A percentile compares a stretch with the other conserved stretches of the same genome.
phyloP scores from a whole-genome alignment of 2,797 vertebrate genomes.

The Borostomias antarcticus region DNA sequence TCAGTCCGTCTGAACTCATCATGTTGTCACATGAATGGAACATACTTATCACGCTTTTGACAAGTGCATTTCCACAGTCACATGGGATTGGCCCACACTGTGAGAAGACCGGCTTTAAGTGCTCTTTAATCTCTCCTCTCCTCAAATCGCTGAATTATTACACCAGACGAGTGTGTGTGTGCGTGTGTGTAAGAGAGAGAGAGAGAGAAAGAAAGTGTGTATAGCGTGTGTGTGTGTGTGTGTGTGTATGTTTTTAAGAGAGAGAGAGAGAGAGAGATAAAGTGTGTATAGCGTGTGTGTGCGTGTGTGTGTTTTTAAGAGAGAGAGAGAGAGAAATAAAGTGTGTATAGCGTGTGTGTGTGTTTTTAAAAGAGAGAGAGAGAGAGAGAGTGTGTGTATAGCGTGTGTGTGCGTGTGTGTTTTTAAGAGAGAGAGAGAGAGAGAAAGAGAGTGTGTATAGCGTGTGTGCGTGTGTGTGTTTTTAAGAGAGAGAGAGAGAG shows the following conservation, averaged over 20 bases:
- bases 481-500: not conserved
- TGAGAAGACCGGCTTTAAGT: constrained; percentile 49
- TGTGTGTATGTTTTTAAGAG: constrained; percentile 11
- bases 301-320: not conserved
- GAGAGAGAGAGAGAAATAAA: not conserved
- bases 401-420: not conserved
- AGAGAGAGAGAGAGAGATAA: not conserved
- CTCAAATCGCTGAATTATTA: constrained; percentile 57
- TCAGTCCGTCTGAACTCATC: constrained; percentile 41
- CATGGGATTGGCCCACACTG: constrained; percentile 39
- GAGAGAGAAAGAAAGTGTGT: too few species aligned
- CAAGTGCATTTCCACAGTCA: constrained; percentile 56
- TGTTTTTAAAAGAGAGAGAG: constrained; percentile 1
- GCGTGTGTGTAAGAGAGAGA: not conserved
- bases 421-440: too few species aligned
- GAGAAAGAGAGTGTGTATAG: not conserved
- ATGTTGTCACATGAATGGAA: constrained; percentile 55
- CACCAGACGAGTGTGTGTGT: constrained; percentile 1
- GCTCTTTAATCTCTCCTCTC: constrained; percentile 56
- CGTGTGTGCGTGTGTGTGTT: not conserved
- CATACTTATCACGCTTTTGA: constrained; percentile 56
- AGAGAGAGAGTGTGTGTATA: not conserved
- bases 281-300: not conserved
- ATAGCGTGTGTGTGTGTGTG: constrained; percentile 9
- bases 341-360: not conserved